A percentile compares a stretch with the other conserved stretches of the same genome.
Evolutionary conservation across 2,888 invertebrate species (phyloP).

Genomic region (Drosophila pegasa): DNA sequence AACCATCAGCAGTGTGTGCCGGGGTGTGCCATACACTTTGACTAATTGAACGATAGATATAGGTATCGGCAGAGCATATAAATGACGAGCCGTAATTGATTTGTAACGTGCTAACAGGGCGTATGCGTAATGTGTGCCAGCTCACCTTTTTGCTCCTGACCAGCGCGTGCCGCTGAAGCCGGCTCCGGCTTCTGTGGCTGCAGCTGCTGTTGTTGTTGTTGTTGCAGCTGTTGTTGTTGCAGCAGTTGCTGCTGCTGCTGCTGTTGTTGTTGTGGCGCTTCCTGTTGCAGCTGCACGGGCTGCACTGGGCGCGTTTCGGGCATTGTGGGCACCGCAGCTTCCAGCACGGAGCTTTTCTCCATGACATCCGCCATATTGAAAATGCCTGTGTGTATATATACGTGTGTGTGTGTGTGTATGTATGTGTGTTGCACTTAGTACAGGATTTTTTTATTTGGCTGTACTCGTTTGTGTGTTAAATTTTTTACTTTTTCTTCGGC

Average conservation of each 20-base stretch:
- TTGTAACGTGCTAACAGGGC: constrained; percentile 48
- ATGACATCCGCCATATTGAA: constrained; percentile 83
- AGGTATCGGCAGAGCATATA: not conserved
- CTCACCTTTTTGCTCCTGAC: constrained; percentile 78
- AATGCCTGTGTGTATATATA: constrained; percentile 47
- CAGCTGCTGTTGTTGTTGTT: constrained; percentile 31
- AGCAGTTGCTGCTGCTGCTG: constrained; percentile 46
- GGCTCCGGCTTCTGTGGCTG: constrained; percentile 49
- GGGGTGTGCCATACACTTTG: constrained; percentile 61
- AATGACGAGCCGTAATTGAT: constrained; percentile 58
- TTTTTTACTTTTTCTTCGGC: constrained; percentile 14
- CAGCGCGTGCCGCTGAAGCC: constrained; percentile 61
- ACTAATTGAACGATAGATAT: constrained; percentile 63
- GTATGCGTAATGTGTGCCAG: constrained; percentile 63
- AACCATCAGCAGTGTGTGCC: constrained; percentile 68
- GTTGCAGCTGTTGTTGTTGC: constrained; percentile 31
- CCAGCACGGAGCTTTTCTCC: constrained; percentile 83
- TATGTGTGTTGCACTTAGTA: constrained; percentile 55
- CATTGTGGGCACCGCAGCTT: constrained; percentile 72
- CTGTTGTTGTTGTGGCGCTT: constrained; percentile 51
- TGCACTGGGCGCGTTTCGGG: constrained; percentile 60
- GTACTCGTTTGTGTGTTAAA: constrained; percentile 45
- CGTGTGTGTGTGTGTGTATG: constrained; percentile 33
- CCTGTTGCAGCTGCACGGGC: constrained; percentile 53
- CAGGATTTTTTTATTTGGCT: constrained; percentile 66